Conservation (phyloP, 1,140 invertebrate species). For the Dufourea novaeangliae region DNA sequence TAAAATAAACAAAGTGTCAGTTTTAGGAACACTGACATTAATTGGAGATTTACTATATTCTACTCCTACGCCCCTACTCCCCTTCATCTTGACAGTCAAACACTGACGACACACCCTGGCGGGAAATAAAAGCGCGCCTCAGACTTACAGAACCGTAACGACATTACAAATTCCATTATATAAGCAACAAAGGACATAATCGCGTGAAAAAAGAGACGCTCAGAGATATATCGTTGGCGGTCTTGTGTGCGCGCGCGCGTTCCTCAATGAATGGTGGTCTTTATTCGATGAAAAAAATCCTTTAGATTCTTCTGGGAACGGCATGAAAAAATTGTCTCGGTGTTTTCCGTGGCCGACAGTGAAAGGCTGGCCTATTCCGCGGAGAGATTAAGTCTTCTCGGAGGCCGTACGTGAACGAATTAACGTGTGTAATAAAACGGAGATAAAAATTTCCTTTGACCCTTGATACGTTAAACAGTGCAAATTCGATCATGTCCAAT, state of each 20-base stretch:
- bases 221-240: neutral
- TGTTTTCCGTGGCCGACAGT: neutral
- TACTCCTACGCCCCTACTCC: no score
- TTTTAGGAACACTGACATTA: no score
- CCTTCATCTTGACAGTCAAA: no score
- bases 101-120: neutral
- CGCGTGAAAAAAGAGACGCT: neutral
- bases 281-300: constrained; percentile 41
- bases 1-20: no score
- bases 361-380: constrained; percentile 11
- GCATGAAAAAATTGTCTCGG: constrained; percentile 15
- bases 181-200: constrained; percentile 14
- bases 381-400: neutral
- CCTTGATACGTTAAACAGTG: no score
- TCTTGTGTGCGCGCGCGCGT: no score
- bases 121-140: neutral
- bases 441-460: constrained; percentile 3
- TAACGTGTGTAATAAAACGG: neutral
- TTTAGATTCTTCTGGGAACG: neutral
- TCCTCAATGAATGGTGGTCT: constrained; percentile 54
- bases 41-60: no score
- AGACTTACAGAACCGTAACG: neutral
- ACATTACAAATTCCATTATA: neutral
- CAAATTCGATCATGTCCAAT: neutral
- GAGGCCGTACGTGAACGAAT: neutral